Percentiles rank a stretch among this genome's conserved stretches.
phyloP scores from a whole-genome alignment of 2,113 vertebrate genomes.

The Dromiciops gliroides region DNA sequence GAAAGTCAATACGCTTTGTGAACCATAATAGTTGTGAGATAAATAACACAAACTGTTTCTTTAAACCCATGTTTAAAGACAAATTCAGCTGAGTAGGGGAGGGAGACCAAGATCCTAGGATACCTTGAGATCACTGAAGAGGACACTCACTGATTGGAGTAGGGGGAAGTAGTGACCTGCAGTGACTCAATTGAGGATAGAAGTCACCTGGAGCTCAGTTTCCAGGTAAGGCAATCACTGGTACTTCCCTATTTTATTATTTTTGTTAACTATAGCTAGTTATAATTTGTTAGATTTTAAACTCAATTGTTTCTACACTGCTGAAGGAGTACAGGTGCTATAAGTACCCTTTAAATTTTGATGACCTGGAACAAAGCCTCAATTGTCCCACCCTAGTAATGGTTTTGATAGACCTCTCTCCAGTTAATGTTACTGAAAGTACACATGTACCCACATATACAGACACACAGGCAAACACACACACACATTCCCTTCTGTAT shows the following conservation, averaged over 20 bases:
- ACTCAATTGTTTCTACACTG: not conserved
- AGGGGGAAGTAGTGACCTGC: not conserved
- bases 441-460: not conserved
- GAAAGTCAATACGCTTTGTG: not conserved
- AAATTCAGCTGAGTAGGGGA: not conserved
- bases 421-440: not conserved
- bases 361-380: not conserved
- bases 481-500: not conserved
- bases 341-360: not conserved
- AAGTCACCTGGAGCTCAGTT: not conserved
- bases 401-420: not conserved
- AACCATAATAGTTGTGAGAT: not conserved
- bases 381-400: not conserved
- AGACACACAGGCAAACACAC: not conserved
- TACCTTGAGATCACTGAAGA: not conserved
- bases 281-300: not conserved
- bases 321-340: not conserved
- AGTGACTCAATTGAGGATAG: not conserved
- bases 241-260: not conserved
- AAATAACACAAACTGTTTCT: not conserved
- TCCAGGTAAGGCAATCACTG: not conserved
- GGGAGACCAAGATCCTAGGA: not conserved
- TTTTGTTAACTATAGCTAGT: not conserved
- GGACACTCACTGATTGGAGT: not conserved
- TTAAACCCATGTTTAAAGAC: not conserved